A percentile compares a stretch with the other conserved stretches of the same genome.
phyloP scores from a whole-genome alignment of 2,797 vertebrate species.

The Tokudaia tokunoshimensis region DNA sequence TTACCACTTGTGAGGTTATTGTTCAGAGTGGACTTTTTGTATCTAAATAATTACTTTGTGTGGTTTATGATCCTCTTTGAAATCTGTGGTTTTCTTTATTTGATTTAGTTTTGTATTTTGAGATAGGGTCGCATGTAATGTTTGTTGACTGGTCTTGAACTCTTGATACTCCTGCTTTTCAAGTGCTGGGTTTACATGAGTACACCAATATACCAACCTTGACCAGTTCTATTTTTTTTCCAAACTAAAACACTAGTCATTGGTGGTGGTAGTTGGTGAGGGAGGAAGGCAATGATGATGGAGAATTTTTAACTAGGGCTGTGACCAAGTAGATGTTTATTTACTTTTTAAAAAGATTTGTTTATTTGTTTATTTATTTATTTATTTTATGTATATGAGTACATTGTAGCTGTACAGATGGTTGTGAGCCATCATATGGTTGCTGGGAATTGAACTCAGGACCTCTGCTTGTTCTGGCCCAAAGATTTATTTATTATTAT shows the following conservation, averaged over 20 bases:
- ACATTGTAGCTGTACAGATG: too few relatives aligned
- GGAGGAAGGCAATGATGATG: neutral
- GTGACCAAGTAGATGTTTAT: neutral
- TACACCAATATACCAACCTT: neutral
- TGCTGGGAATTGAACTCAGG: too few relatives aligned
- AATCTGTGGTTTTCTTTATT: neutral
- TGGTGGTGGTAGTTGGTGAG: neutral
- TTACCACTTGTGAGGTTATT: neutral
- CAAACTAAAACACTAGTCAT: constrained; percentile 20
- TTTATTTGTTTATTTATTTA: too few relatives aligned
- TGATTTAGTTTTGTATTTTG: neutral
- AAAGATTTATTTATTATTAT: too few relatives aligned
- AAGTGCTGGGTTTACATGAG: neutral
- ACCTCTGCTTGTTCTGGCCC: too few relatives aligned
- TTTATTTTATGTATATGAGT: too few relatives aligned
- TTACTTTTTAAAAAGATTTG: too few relatives aligned
- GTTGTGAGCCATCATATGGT: too few relatives aligned
- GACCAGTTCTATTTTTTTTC: constrained; percentile 28
- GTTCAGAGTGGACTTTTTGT: constrained; percentile 34
- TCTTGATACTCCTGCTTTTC: neutral
- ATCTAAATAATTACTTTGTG: constrained; percentile 46
- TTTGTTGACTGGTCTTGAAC: neutral
- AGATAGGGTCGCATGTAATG: neutral
- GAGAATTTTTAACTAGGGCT: neutral
- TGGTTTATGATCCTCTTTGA: neutral